Conservation (phyloP, 1,140 invertebrate species). For the Bradysia coprophila region DNA sequence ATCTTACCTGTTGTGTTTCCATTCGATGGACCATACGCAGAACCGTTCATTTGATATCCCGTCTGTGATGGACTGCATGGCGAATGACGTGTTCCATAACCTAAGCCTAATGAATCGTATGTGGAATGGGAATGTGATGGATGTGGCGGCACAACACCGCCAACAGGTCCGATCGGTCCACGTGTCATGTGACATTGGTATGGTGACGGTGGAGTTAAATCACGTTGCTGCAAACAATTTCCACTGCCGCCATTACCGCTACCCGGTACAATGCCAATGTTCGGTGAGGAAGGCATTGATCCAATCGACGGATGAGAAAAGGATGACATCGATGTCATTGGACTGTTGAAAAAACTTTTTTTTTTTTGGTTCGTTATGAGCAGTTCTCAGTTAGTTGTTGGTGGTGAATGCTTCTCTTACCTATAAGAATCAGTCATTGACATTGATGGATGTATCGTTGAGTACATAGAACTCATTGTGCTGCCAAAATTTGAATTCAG, state of each 20-base stretch:
- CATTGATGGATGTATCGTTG: slow-evolving; percentile 16
- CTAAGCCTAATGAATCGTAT: background rate
- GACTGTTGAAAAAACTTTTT: slow-evolving; percentile 6
- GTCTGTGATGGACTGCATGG: background rate
- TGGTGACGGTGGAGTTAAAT: slow-evolving; percentile 16
- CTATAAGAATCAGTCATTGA: slow-evolving; percentile 19
- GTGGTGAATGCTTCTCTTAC: slow-evolving; percentile 8
- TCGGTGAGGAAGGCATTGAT: slow-evolving; percentile 13
- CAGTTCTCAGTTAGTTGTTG: too few species aligned
- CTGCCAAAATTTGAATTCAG: slow-evolving; percentile 17
- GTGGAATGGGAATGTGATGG: background rate
- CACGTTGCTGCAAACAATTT: slow-evolving; percentile 7
- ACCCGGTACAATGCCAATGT: background rate
- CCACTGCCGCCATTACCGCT: background rate
- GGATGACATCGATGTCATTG: slow-evolving; percentile 14
- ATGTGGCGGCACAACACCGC: background rate
- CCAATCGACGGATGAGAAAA: slow-evolving; percentile 15
- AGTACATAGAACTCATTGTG: slow-evolving; percentile 20
- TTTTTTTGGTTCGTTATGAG: too few species aligned
- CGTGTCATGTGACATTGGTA: slow-evolving; percentile 20
- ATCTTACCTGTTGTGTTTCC: background rate
- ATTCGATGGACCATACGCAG: background rate
- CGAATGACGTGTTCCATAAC: background rate
- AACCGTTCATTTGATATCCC: background rate
- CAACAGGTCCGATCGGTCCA: slow-evolving; percentile 7